phyloP scores from a whole-genome alignment of 2,888 invertebrate genomes.

The Netelia fuscicornis region DNA sequence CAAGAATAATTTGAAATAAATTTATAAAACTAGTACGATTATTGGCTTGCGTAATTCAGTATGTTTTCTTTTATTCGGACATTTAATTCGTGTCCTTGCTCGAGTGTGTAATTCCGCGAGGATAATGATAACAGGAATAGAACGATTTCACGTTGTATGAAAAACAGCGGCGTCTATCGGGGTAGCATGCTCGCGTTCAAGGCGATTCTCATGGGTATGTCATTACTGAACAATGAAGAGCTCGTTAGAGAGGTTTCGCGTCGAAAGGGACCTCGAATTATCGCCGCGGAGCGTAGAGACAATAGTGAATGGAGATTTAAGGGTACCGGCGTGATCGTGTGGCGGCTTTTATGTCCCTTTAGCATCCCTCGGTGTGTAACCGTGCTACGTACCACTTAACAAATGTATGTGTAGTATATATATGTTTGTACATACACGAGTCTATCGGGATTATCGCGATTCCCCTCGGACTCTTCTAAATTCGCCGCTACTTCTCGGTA shows the following conservation, averaged over 20 bases:
- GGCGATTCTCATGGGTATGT: conserved; percentile 60
- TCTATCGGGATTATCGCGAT: conserved; percentile 10
- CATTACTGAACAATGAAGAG: conserved; percentile 65
- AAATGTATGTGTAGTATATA: neutral
- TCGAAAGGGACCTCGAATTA: conserved; percentile 52
- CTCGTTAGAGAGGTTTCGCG: conserved; percentile 58
- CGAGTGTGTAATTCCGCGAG: neutral
- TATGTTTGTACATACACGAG: neutral
- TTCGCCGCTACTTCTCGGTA: neutral
- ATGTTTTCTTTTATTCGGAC: too few species aligned
- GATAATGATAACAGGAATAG: conserved; percentile 2
- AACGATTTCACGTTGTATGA: conserved; percentile 43
- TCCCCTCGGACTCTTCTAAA: conserved; percentile 8
- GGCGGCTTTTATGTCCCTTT: conserved; percentile 20
- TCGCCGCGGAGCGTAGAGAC: conserved; percentile 60
- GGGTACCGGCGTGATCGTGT: conserved; percentile 56
- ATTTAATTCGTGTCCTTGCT: too few species aligned
- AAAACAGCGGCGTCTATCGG: conserved; percentile 34
- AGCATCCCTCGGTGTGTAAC: conserved; percentile 30
- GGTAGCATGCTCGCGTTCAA: conserved; percentile 24
- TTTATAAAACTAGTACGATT: too few species aligned
- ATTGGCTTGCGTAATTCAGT: too few species aligned
- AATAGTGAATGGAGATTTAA: conserved; percentile 67
- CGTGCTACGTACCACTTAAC: neutral
- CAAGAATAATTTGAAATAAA: too few species aligned